These are phyloP conservation scores for Diarsia dahlii DNA, from an alignment of 2,888 invertebrate species.

Conservation along the genomic window DNA sequence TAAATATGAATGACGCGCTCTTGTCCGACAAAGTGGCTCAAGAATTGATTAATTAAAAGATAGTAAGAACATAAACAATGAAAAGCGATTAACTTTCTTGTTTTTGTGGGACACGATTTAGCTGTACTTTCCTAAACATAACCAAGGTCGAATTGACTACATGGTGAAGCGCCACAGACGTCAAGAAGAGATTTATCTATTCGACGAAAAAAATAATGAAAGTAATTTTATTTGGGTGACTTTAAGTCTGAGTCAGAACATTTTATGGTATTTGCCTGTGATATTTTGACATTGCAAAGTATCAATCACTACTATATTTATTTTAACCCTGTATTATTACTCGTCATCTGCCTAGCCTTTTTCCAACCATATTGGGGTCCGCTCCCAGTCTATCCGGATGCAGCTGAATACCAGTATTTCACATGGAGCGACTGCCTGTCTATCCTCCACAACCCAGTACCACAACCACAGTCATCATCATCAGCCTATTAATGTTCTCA, in stretches of 20 bases:
- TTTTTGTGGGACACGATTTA: neutral
- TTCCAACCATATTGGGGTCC: too few species aligned
- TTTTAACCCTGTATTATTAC: neutral
- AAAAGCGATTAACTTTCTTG: conserved; percentile 23
- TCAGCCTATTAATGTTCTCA: too few species aligned
- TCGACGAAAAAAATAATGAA: too few species aligned
- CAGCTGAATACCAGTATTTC: too few species aligned
- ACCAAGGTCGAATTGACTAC: neutral
- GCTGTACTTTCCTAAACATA: neutral
- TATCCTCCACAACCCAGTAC: too few species aligned
- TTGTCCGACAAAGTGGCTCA: neutral
- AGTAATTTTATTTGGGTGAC: neutral
- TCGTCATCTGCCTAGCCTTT: too few species aligned
- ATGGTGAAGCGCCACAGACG: neutral
- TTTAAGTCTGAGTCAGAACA: neutral
- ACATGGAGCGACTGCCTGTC: too few species aligned
- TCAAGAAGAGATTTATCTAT: too few species aligned
- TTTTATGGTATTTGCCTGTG: too few species aligned
- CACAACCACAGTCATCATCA: too few species aligned
- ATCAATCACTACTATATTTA: neutral
- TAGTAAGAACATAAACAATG: neutral
- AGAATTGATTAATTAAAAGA: conserved; percentile 21
- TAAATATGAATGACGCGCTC: neutral
- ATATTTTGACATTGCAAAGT: too few species aligned
- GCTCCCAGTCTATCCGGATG: too few species aligned